Base-by-base conservation (phyloP, 2,888 invertebrate species). In the Scaptomyza polygonia region DNA sequence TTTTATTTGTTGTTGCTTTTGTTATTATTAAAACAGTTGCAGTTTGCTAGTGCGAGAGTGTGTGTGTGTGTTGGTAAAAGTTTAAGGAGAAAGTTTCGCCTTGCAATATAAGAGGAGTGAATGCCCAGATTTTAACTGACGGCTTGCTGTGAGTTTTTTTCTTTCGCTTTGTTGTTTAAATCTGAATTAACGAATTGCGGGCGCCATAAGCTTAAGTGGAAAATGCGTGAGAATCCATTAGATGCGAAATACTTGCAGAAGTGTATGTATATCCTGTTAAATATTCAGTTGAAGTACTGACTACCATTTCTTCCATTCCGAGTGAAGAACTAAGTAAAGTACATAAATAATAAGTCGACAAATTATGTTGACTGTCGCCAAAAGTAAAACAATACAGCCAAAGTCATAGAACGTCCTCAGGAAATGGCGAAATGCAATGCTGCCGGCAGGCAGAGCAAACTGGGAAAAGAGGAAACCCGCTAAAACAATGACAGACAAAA, bases 261-360 rank as follows among this genome's bases (percentile, higher is more conserved):
- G 11, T 8, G 29, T 36, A 14, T 16, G 25, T 42, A 25, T 32
- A n/a, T 47, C 54, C 47, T 7, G 9, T 27, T 42, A 16, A 30
- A 32, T 9, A 43, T 29, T 9, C 29, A 45, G n/a, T 48, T 32
- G 8, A 32, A 32, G n/a, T 9, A 0, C 30, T 1, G 8, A 29
- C 29, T 8, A 21, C 21, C 21, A 18, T 21, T 34, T 21, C 34
- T 29, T 56, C 9, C 58, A 48, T 32, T 9, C 55, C 30, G 29
- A 53, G 16, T 58, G 63, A 36, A 36, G 51, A 54, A 3, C 47
- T 56, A 32, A 65, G 32, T 30, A 65, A 58, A 58, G 48, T 44
- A 64, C 62, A 77, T 75, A 77, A 85, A 81, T 87, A 75, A 65
- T 79, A 86, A 81, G 72, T 67, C 65, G 72, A 85, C 85, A 81